Evolutionary conservation across 2,797 vertebrate genomes (phyloP).

Genomic region (Bryconaethiops microstoma): DNA sequence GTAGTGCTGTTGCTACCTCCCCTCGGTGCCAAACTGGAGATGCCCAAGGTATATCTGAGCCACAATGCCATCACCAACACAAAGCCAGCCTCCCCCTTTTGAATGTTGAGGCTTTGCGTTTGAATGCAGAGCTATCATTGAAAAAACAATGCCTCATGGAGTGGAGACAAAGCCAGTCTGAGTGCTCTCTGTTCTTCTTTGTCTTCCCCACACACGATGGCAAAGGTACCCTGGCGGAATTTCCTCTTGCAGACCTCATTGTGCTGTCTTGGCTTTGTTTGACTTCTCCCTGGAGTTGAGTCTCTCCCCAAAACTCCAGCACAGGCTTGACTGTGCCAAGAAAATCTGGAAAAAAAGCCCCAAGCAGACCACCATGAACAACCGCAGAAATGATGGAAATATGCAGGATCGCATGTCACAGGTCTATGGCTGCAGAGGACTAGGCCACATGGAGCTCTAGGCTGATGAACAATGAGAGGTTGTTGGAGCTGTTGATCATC

Average conservation of each 20-base stretch:
- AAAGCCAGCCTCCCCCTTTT: constrained; percentile 32
- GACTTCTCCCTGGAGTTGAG: constrained; percentile 40
- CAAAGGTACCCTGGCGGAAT: constrained; percentile 57
- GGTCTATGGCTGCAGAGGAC: constrained; percentile 19
- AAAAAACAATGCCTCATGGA: constrained; percentile 49
- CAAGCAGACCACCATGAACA: constrained; percentile 45
- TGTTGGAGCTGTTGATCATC: background rate
- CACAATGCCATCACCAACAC: constrained; percentile 36
- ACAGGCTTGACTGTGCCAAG: constrained; percentile 42
- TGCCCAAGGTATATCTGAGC: constrained; percentile 27
- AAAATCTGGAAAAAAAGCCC: constrained; percentile 37
- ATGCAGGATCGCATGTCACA: constrained; percentile 29
- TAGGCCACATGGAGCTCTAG: constrained; percentile 5
- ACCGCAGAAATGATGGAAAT: constrained; percentile 41
- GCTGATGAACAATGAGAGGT: background rate
- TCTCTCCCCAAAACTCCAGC: constrained; percentile 44
- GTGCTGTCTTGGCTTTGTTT: constrained; percentile 45
- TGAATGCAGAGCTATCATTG: constrained; percentile 42
- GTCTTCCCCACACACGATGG: constrained; percentile 48
- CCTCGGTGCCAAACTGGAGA: background rate
- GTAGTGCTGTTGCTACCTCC: constrained; percentile 5
- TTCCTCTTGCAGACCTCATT: constrained; percentile 47
- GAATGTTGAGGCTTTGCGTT: constrained; percentile 45
- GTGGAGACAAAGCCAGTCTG: constrained; percentile 47
- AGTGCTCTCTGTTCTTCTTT: constrained; percentile 49